A percentile compares a stretch with the other conserved stretches of the same genome.
Conservation (phyloP, 2,888 invertebrate species). For the Sericinus montela region DNA sequence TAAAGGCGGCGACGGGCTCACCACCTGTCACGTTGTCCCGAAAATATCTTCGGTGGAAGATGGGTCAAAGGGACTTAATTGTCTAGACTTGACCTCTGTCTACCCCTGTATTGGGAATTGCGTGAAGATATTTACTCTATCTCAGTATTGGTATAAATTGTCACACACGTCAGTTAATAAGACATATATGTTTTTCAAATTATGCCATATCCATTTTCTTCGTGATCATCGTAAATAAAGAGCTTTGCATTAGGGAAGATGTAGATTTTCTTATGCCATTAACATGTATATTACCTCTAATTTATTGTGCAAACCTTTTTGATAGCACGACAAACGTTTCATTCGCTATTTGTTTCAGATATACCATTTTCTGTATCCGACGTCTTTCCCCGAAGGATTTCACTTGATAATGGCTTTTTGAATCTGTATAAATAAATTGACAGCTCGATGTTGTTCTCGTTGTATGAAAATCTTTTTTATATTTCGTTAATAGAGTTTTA, state of each 20-base stretch:
- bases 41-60: no score
- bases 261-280: slow-evolving; percentile 66
- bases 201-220: slow-evolving; percentile 30
- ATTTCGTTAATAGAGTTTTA: no score
- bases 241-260: slow-evolving; percentile 52
- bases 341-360: slow-evolving; percentile 45
- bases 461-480: no score
- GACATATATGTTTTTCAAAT: no score
- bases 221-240: slow-evolving; percentile 19
- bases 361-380: slow-evolving; percentile 27
- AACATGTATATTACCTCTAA: slow-evolving; percentile 71
- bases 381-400: slow-evolving; percentile 20
- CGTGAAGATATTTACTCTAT: no score
- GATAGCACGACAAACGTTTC: slow-evolving; percentile 51
- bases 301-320: slow-evolving; percentile 58
- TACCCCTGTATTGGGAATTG: no score
- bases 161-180: no score
- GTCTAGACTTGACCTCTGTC: no score
- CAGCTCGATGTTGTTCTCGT: neutral
- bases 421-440: slow-evolving; percentile 10
- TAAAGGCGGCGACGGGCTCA: no score
- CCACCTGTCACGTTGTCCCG: no score
- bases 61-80: no score
- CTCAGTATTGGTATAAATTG: no score
- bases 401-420: slow-evolving; percentile 22